phyloP scores from a whole-genome alignment of 2,888 invertebrate genomes.

The Sphaerophoria taeniata region DNA sequence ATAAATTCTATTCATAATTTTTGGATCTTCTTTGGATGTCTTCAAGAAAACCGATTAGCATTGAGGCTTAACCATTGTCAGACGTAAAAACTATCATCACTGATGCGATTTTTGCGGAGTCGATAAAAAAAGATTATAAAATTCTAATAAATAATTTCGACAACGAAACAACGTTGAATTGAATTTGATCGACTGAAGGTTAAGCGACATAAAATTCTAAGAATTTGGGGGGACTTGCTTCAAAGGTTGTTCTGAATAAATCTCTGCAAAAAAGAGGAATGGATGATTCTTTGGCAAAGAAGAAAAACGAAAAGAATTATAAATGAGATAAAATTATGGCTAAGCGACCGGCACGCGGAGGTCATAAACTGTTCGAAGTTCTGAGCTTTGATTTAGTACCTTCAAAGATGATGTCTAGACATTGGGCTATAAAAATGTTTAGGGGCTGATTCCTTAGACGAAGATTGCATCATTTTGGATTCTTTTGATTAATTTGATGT shows the following conservation, averaged over 20 bases:
- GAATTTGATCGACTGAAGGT: constrained; percentile 61
- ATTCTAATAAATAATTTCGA: constrained; percentile 40
- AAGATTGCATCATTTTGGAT: constrained; percentile 25
- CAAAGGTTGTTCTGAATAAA: constrained; percentile 24
- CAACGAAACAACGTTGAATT: constrained; percentile 12
- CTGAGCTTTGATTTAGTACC: constrained; percentile 66
- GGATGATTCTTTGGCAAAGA: constrained; percentile 18
- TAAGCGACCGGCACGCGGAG: constrained; percentile 22
- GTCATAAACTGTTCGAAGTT: constrained; percentile 40
- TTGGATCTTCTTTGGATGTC: not conserved
- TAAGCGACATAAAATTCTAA: constrained; percentile 59
- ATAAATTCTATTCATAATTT: not conserved
- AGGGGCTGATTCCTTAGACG: not conserved
- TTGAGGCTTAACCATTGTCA: constrained; percentile 24
- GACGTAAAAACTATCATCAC: not conserved
- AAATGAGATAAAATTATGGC: constrained; percentile 44
- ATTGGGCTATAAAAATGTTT: constrained; percentile 33
- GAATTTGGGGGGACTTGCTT: constrained; percentile 41
- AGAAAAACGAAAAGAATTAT: constrained; percentile 25
- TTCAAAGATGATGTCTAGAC: constrained; percentile 58
- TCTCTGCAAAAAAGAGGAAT: constrained; percentile 2
- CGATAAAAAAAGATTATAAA: constrained; percentile 4
- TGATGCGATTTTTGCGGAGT: constrained; percentile 39
- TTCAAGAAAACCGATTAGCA: constrained; percentile 40
- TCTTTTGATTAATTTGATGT: constrained; percentile 55